phyloP scores from a whole-genome alignment of 2,113 vertebrate genomes.

The Psammodynastes pulverulentus region DNA sequence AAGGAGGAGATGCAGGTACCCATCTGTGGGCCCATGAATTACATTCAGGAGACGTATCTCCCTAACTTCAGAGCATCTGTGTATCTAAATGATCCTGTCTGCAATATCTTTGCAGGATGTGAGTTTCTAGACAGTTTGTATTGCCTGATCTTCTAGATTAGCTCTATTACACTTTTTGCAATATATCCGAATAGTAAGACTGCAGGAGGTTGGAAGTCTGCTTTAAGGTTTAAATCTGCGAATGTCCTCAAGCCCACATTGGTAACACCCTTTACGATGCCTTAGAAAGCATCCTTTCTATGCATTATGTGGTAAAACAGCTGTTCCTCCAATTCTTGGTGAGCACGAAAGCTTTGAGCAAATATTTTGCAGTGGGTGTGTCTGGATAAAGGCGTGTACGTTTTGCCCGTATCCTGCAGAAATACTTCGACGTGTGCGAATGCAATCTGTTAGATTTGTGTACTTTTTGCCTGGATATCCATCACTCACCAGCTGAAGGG shows the following conservation, averaged over 20 bases:
- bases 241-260: not conserved
- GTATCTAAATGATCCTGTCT: not conserved
- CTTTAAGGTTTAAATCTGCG: not conserved
- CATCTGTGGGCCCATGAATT: not conserved
- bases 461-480: not conserved
- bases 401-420: not conserved
- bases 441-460: not conserved
- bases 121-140: not conserved
- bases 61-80: no score
- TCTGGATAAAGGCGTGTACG: not conserved
- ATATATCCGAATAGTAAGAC: not conserved
- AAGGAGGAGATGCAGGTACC: not conserved
- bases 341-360: not conserved
- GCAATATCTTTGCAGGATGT: not conserved
- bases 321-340: not conserved
- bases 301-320: not conserved
- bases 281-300: no score
- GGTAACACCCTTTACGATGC: not conserved
- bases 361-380: not conserved
- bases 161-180: not conserved
- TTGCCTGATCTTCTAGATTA: not conserved
- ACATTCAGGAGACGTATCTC: not conserved
- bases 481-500: not conserved
- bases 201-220: not conserved
- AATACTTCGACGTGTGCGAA: not conserved